Evolutionary conservation across 2,888 invertebrate genomes (phyloP), one percentile per base, ranked within the genome.

Genomic region (Drosophila fungiperda): DNA sequence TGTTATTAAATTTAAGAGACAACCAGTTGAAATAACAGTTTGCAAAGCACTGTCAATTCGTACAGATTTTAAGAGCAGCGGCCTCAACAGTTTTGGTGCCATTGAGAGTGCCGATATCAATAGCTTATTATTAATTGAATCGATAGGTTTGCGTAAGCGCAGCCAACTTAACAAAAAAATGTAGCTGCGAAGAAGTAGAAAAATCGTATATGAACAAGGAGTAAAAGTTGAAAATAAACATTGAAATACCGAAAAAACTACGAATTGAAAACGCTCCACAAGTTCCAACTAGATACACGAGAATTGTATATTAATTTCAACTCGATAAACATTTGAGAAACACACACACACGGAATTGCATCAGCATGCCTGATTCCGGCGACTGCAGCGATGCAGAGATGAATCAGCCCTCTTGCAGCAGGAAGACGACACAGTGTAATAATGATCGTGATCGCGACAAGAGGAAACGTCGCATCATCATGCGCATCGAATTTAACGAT

Each of bases 401-500:
- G 80, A 90, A 82, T 87, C 87, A 90, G 62, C 91, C 88, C 71
- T 73, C 84, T 60, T 75, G 87, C 73, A 83, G 89, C 68, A 71
- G 66, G 52, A 83, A 78, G 33, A 32, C 67, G 48, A 40, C 26
- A 45, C 58, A 49, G 52, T 74, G 64, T 36, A 68, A 45, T 29
- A 32, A 42, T 23, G 32, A 57, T 42, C 45, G 45, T 9, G 83
- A 75, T 26, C 68, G 66, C 20, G 83, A 82, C 26, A 89, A 76
- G 32, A 88, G 83, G 68, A 92, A 91, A 65, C 90, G 92, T 57
- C 92, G 92, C 63, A 92, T 93, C 73, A 92, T 93, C 3, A 93
- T 93, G 92, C 91, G 92, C 70, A 92, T 93, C 52, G 92, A 93
- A 74, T 91, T 92, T 54, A 92, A 92, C 69, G 92, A 93, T 73